Conservation (phyloP, 2,113 vertebrate species). For the Rhabdomys dilectus region DNA sequence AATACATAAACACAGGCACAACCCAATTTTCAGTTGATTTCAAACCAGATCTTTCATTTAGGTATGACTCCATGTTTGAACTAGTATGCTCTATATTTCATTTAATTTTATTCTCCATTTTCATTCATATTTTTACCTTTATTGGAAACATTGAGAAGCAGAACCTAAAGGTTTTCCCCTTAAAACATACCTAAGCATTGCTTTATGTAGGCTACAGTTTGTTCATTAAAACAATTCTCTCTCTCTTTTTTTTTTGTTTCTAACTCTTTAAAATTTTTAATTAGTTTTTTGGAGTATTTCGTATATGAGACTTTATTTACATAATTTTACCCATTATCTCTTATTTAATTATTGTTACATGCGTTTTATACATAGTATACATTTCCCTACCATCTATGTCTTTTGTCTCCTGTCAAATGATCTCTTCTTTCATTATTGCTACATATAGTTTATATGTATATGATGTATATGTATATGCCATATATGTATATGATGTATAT, state of each 20-base stretch:
- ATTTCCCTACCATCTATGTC: not conserved
- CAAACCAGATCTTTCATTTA: not conserved
- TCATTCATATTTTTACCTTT: not conserved
- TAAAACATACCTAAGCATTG: not conserved
- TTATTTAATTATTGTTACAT: no score
- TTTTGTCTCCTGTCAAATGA: not conserved
- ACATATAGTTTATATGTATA: not conserved
- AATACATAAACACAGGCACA: not conserved
- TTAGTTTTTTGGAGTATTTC: not conserved
- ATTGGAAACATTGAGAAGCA: not conserved
- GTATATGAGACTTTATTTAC: not conserved
- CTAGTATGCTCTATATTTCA: not conserved
- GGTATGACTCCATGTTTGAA: not conserved
- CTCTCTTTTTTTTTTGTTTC: not conserved
- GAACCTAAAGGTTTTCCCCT: not conserved
- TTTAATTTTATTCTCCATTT: not conserved
- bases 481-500: not conserved
- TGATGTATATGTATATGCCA: not conserved
- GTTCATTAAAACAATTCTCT: not conserved
- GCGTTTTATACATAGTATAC: no score
- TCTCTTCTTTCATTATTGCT: not conserved
- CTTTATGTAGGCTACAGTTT: not conserved
- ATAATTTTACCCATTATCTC: no score
- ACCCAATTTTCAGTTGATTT: not conserved
- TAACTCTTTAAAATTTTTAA: not conserved